These are phyloP conservation scores for Epirrhoe tristata DNA, from an alignment of 2,888 invertebrate genomes.

Conservation along the genomic window DNA sequence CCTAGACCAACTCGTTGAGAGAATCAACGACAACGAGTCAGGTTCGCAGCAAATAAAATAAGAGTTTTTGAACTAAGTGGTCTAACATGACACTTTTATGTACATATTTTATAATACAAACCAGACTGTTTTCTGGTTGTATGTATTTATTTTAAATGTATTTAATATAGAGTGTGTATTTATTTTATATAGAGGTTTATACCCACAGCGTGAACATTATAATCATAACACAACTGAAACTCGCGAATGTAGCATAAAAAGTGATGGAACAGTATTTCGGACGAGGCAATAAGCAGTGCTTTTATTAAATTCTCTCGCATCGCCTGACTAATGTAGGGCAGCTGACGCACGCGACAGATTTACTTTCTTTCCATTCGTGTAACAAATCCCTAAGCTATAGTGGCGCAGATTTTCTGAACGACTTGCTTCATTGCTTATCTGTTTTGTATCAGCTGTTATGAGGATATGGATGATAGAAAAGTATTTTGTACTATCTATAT, in stretches of 20 bases:
- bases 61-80: too few relatives aligned
- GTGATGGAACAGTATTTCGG: slow-evolving; percentile 45
- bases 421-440: slow-evolving; percentile 14
- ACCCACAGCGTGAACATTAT: background rate
- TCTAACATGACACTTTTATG: too few relatives aligned
- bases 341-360: slow-evolving; percentile 76
- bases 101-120: too few relatives aligned
- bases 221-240: slow-evolving; percentile 6
- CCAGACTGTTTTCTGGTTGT: too few relatives aligned
- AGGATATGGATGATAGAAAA: background rate
- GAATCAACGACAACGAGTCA: background rate
- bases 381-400: slow-evolving; percentile 54
- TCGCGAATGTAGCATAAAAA: slow-evolving; percentile 41
- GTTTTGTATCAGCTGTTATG: slow-evolving; percentile 23
- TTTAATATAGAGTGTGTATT: too few relatives aligned
- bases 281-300: slow-evolving; percentile 71
- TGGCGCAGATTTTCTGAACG: slow-evolving; percentile 45
- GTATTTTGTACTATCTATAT: background rate
- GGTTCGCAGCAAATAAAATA: too few relatives aligned
- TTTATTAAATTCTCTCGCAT: slow-evolving; percentile 83
- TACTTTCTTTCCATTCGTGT: slow-evolving; percentile 68
- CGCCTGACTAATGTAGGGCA: slow-evolving; percentile 80
- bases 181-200: background rate
- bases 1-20: background rate
- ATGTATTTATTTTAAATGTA: too few relatives aligned